Evolutionary conservation across 1,140 invertebrate genomes (phyloP).

Genomic region (Drosophila ficusphila): DNA sequence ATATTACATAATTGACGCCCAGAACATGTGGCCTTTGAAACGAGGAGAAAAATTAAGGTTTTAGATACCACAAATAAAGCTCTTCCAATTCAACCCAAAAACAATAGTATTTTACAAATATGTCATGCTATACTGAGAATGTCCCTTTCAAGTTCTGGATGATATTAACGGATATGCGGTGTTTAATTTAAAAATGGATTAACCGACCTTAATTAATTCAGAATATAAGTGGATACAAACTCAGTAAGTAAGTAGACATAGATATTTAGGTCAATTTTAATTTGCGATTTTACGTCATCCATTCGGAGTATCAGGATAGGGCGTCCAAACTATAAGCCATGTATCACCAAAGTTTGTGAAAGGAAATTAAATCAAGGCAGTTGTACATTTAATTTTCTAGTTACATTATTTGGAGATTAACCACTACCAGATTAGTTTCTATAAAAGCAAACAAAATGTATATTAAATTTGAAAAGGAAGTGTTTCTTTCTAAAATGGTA

Average conservation of each 20-base stretch:
- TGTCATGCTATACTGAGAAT: neutral
- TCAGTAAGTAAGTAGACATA: neutral
- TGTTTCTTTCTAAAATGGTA: neutral
- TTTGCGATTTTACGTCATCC: neutral
- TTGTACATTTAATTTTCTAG: too few species aligned
- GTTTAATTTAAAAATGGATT: neutral
- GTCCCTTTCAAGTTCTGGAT: neutral
- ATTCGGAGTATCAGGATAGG: neutral
- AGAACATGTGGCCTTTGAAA: neutral
- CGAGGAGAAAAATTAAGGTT: neutral
- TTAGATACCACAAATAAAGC: conserved; percentile 2
- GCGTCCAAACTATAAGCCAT: conserved; percentile 2
- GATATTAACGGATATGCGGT: neutral
- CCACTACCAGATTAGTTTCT: too few species aligned
- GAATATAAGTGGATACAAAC: neutral
- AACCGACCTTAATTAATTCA: neutral
- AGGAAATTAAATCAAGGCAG: too few species aligned
- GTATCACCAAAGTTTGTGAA: conserved; percentile 1
- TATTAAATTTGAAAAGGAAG: neutral
- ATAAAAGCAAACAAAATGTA: neutral
- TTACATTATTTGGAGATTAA: too few species aligned
- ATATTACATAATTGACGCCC: conserved; percentile 3
- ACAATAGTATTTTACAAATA: neutral
- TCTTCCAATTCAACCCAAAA: neutral
- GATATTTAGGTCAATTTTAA: neutral